Conservation (phyloP, 1,140 invertebrate genomes). For the Procambarus clarkii region DNA sequence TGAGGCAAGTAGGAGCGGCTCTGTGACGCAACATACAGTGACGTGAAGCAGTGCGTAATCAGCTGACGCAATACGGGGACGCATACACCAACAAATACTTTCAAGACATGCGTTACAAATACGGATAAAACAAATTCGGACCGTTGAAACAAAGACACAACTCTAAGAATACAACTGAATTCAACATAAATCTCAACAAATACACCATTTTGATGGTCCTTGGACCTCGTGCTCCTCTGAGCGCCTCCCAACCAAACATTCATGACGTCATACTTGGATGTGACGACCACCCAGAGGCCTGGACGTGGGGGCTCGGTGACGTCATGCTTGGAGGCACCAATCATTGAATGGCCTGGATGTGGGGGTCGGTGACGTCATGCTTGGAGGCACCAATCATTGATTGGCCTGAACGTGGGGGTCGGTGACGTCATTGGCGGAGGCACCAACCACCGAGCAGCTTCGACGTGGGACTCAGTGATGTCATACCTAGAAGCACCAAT, state of each 20-base stretch:
- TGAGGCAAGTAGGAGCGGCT: background rate
- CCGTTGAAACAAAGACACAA: no score
- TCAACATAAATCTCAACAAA: background rate
- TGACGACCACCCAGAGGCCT: background rate
- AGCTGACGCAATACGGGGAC: no score
- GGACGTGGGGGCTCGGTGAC: constrained; percentile 3
- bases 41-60: background rate
- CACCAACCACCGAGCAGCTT: background rate
- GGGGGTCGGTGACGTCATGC: constrained; percentile 11
- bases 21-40: background rate
- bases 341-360: background rate
- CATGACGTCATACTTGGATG: constrained; percentile 17
- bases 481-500: background rate
- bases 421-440: constrained; percentile 18
- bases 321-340: background rate
- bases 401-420: no score
- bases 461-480: background rate
- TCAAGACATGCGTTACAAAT: no score
- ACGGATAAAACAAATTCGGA: no score
- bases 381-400: background rate
- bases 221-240: background rate
- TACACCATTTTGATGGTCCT: background rate
- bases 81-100: no score
- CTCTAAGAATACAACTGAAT: background rate
- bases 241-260: constrained; percentile 25